Percentiles rank a stretch among this genome's conserved stretches.
Evolutionary conservation across 1,140 invertebrate species (phyloP).

Genomic region (Scaptomyza graminum): DNA sequence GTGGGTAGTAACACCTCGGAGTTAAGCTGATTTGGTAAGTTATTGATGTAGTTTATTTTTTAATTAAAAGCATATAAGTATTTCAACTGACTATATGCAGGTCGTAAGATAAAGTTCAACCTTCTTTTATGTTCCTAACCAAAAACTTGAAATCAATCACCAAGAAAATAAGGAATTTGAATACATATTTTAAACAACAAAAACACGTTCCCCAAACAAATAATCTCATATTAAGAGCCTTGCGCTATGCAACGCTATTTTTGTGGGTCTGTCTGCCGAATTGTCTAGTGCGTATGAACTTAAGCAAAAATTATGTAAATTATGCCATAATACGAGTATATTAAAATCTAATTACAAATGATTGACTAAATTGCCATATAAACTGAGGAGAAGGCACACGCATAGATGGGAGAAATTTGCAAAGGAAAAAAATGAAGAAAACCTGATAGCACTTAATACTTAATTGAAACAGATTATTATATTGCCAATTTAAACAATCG

Average conservation of each 20-base stretch:
- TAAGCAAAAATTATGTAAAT: constrained; percentile 12
- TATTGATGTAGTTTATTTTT: too few species aligned
- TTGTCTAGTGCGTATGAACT: constrained; percentile 19
- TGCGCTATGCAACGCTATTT: constrained; percentile 35
- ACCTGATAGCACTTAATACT: constrained; percentile 52
- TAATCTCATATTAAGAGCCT: constrained; percentile 5
- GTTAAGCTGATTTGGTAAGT: too few species aligned
- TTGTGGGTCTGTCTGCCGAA: constrained; percentile 36
- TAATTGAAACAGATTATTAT: constrained; percentile 34
- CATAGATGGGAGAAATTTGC: constrained; percentile 55
- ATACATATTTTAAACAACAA: too few species aligned
- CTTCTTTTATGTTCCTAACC: too few species aligned
- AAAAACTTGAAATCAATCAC: too few species aligned
- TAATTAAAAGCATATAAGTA: too few species aligned
- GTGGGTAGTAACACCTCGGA: too few species aligned
- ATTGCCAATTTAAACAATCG: constrained; percentile 24
- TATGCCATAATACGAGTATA: constrained; percentile 36
- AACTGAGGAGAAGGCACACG: constrained; percentile 22
- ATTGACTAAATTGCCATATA: constrained; percentile 29
- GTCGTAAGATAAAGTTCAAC: too few species aligned
- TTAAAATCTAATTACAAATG: constrained; percentile 53
- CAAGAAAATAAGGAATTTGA: too few species aligned
- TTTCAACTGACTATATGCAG: too few species aligned
- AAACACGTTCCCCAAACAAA: too few species aligned
- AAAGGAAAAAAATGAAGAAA: constrained; percentile 31